phyloP scores from a whole-genome alignment of 2,113 vertebrate species.

The Bostrychus sinensis region DNA sequence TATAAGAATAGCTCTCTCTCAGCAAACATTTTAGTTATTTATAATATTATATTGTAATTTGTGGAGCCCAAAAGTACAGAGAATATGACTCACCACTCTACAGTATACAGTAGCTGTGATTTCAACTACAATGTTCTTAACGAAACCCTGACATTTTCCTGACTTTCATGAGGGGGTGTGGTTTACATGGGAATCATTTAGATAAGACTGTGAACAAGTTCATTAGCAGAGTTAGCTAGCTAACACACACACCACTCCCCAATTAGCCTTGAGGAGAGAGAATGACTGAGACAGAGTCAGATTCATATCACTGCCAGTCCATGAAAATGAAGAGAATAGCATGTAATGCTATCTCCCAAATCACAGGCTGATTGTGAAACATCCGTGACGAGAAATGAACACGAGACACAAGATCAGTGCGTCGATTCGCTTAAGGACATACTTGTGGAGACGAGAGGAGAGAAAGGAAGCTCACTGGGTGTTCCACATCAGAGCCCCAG shows the following conservation, averaged over 20 bases:
- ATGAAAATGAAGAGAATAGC: slow-evolving; percentile 77
- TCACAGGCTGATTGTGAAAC: slow-evolving; percentile 76
- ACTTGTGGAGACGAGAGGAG: slow-evolving; percentile 60
- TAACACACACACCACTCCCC: slow-evolving; percentile 69
- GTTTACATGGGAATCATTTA: slow-evolving; percentile 67
- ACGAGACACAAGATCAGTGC: slow-evolving; percentile 70
- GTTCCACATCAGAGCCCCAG: slow-evolving; percentile 75
- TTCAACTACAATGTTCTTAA: slow-evolving; percentile 41
- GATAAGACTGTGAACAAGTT: slow-evolving; percentile 80
- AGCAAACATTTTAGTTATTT: too few species aligned
- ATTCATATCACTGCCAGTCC: slow-evolving; percentile 73
- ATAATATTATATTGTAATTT: not conserved
- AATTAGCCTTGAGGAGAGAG: slow-evolving; percentile 78
- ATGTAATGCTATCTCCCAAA: slow-evolving; percentile 73
- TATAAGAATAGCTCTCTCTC: too few species aligned
- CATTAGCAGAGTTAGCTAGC: slow-evolving; percentile 79
- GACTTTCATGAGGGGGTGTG: slow-evolving; percentile 69
- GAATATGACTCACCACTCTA: slow-evolving; percentile 7
- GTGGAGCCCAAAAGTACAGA: not conserved
- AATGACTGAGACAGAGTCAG: slow-evolving; percentile 64
- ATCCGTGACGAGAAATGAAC: slow-evolving; percentile 77
- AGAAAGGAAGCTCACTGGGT: slow-evolving; percentile 71
- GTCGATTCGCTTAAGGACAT: slow-evolving; percentile 80
- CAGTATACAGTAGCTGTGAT: slow-evolving; percentile 34
- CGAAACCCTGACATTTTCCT: slow-evolving; percentile 58